Percentiles rank a stretch among this genome's conserved stretches.
phyloP scores from a whole-genome alignment of 2,888 invertebrate genomes.

The Lissonota sp. region DNA sequence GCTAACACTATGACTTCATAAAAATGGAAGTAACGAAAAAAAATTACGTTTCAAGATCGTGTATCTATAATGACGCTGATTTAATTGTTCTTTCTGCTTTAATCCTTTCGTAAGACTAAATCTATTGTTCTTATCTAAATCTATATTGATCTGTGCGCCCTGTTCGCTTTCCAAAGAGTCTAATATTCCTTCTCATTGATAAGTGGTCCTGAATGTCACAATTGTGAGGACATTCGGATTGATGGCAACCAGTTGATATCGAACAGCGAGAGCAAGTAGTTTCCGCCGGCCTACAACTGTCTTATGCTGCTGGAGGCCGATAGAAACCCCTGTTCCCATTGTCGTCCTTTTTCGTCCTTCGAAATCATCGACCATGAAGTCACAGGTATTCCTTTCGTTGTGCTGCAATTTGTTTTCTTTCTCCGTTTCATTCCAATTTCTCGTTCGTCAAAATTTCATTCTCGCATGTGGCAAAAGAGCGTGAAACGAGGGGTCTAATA shows the following conservation, averaged over 20 bases:
- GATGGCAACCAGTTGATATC: conserved; percentile 41
- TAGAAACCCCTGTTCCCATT: conserved; percentile 92
- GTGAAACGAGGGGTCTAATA: conserved; percentile 30
- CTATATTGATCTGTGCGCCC: too few relatives aligned
- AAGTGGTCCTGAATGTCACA: conserved; percentile 15
- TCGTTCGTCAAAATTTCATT: conserved; percentile 17
- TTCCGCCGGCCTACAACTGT: conserved; percentile 96
- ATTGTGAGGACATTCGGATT: conserved; percentile 5
- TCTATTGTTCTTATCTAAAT: too few relatives aligned
- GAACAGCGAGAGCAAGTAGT: conserved; percentile 91
- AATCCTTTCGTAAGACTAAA: too few relatives aligned
- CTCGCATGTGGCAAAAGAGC: conserved; percentile 13
- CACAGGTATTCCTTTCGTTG: too few relatives aligned
- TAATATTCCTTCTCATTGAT: neutral
- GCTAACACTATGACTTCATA: too few relatives aligned
- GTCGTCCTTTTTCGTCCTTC: conserved; percentile 59
- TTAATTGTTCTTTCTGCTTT: too few relatives aligned
- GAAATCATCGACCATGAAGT: too few relatives aligned
- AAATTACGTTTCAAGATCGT: too few relatives aligned
- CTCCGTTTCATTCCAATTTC: conserved; percentile 16
- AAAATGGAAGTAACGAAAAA: too few relatives aligned
- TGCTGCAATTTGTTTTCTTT: conserved; percentile 1
- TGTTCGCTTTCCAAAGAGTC: too few relatives aligned
- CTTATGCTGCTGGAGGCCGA: conserved; percentile 94
- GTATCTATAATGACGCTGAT: too few relatives aligned